Evolutionary conservation across 2,113 vertebrate species (phyloP), one percentile per base, ranked within the genome.

Genomic region (Probosciger aterrimus): DNA sequence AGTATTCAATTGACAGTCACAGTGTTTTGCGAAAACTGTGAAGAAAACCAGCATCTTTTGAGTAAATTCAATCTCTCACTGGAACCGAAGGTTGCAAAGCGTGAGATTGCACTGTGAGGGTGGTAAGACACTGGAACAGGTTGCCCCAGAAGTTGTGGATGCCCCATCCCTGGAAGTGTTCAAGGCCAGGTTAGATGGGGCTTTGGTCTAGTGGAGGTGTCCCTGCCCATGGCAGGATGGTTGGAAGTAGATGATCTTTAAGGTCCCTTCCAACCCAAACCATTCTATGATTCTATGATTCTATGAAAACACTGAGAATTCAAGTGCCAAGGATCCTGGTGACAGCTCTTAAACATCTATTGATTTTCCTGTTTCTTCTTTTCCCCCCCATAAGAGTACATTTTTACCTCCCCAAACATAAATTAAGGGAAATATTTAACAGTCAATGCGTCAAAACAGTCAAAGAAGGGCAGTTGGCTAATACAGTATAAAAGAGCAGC

Each of bases 391-490:
- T 93, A 96, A 95, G 57, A 97, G 90, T 97, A 98, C 84, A 97
- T 95, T 97, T 97, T 96, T 98, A 97, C 97, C 97, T 98, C 97
- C 97, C 97, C 96, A 77, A 96, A 97, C 95, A 95, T 94, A 95
- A 96, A 96, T 94, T 97, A 96, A 97, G 97, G 92, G 91, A 96
- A 97, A 96, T 97, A 97, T 92, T 97, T 98, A 98, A 98, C 98
- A 98, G 98, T 98, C 98, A 97, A 53, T 96, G 95, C 98, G 97
- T 98, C 98, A 98, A 97, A 98, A 98, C 97, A 98, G 98, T 98
- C 97, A 97, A 90, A 98, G 97, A 96, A 98, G 96, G 97, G 96
- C 94, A 97, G 97, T 94, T 97, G 95, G 97, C 96, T 98, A 98
- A 97, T 95, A 94, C 79, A 91, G 82, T 94, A 95, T 84, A 97